Conservation (phyloP, 1,140 invertebrate genomes). For the Drosophila persimilis region DNA sequence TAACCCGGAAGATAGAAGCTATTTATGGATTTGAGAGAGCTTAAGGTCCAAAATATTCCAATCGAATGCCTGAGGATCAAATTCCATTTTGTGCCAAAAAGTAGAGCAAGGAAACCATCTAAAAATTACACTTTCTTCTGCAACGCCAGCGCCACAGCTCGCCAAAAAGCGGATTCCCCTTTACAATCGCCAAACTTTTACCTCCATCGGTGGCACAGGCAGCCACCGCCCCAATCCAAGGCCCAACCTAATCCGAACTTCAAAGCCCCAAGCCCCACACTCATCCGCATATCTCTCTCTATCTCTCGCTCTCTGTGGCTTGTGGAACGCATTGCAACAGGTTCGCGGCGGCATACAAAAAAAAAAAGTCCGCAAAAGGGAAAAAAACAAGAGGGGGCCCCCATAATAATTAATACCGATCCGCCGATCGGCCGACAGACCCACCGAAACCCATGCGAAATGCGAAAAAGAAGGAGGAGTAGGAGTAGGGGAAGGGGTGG, state of each 20-base stretch:
- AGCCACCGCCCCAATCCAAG: slow-evolving; percentile 1
- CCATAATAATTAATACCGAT: slow-evolving; percentile 69
- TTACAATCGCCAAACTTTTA: background rate
- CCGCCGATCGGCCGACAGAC: slow-evolving; percentile 53
- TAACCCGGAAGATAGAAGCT: too few species aligned
- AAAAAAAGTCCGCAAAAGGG: slow-evolving; percentile 22
- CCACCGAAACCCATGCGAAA: slow-evolving; percentile 30
- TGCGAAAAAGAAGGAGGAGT: too few species aligned
- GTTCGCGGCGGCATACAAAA: slow-evolving; percentile 48
- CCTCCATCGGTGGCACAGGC: background rate
- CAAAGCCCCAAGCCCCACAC: slow-evolving; percentile 9
- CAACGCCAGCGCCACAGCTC: too few species aligned
- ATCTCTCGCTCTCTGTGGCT: slow-evolving; percentile 15
- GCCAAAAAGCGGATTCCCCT: too few species aligned
- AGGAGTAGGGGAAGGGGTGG: background rate
- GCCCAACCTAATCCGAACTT: slow-evolving; percentile 11
- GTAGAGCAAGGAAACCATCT: too few species aligned
- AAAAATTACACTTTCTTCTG: too few species aligned
- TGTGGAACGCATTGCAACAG: slow-evolving; percentile 67
- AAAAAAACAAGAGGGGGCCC: slow-evolving; percentile 46
- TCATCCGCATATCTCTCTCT: slow-evolving; percentile 27
- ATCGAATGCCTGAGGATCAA: too few species aligned
- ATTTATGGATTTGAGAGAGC: too few species aligned
- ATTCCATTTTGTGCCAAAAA: too few species aligned
- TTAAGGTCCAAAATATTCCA: too few species aligned